Evolutionary conservation across 2,888 invertebrate genomes (phyloP), one percentile per base, ranked within the genome.

Genomic region (Leucania comma): DNA sequence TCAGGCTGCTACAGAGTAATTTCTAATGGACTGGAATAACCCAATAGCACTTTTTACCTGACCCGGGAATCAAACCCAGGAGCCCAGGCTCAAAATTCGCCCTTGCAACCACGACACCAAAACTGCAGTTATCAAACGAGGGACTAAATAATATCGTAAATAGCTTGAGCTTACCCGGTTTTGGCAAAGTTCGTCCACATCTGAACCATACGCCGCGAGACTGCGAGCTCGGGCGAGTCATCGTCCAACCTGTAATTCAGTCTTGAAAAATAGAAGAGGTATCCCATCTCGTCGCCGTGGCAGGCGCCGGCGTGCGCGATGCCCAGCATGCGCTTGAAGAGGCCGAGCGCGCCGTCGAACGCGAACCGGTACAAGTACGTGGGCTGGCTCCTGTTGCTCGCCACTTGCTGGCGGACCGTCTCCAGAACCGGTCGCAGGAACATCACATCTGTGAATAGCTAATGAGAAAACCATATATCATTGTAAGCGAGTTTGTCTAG

Each of bases 101-200:
- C 0, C 14, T 42, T 3, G 3, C 14, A 14, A 42, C 35, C 38
- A 42, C 3, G 5, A 42, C 14, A 42, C 38, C 38, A 38, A 38
- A 12, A 6, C 12, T 10, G 2, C 38, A 38, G 32, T 32, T 32
- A 32, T 32, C 32, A 32, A 32, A 32, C 32, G 32, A 32, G 38
- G 14, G 2, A 10, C 46, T 20, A 46, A 20, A n/a, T 1, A 24
- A 24, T 24, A 51, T 51, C 51, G 14, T 51, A 12, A 4, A 3
- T n/a, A 10, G 12, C 14, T 51, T 0, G 26, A 1, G 10, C 78
- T 93, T 87, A 97, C 97, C 97, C 97, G 77, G 96, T 97, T 91
- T 97, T 97, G 46, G 97, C 97, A 79, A 97, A 97, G 89, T 97
- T 97, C 35, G 97, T 96, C 97, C 97, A 97, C 96, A 97, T 94